A percentile compares a stretch with the other conserved stretches of the same genome.
Evolutionary conservation across 2,797 vertebrate genomes (phyloP).

Genomic region (Thaleichthys pacificus): DNA sequence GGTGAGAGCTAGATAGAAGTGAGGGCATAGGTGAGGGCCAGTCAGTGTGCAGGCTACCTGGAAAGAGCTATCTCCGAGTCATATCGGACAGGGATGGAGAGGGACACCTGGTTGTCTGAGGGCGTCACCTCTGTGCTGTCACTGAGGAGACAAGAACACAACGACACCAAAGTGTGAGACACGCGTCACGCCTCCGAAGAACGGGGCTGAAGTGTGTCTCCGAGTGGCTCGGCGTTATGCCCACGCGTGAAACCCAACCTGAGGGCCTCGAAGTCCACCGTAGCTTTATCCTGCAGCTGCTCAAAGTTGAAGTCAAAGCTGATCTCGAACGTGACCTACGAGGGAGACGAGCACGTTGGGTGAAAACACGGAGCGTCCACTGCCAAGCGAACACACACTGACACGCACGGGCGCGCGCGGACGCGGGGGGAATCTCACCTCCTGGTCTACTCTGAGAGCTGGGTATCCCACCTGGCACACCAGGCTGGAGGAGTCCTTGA

Average conservation of each 20-base stretch:
- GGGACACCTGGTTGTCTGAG: slow-evolving; percentile 66
- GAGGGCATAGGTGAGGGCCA: not conserved
- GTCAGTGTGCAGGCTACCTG: slow-evolving; percentile 64
- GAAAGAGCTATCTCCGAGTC: slow-evolving; percentile 81
- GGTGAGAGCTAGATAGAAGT: too few relatives aligned
- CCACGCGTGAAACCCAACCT: slow-evolving; percentile 31
- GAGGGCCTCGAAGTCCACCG: slow-evolving; percentile 67
- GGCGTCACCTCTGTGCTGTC: slow-evolving; percentile 75
- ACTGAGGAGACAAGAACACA: slow-evolving; percentile 55
- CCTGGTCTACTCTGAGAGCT: slow-evolving; percentile 71
- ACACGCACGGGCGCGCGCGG: not conserved
- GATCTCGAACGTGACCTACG: slow-evolving; percentile 79
- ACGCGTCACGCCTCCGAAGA: too few relatives aligned
- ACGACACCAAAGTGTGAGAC: not conserved
- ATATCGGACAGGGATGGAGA: slow-evolving; percentile 75
- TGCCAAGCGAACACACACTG: not conserved
- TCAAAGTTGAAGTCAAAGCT: slow-evolving; percentile 84
- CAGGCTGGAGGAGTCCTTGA: slow-evolving; percentile 62
- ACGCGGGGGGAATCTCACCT: slow-evolving; percentile 58
- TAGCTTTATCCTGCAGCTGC: slow-evolving; percentile 71
- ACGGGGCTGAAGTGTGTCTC: not conserved
- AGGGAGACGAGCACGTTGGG: slow-evolving; percentile 6
- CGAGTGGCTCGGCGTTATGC: too few relatives aligned
- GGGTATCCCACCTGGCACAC: slow-evolving; percentile 80
- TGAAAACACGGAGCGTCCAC: not conserved